phyloP scores from a whole-genome alignment of 2,888 invertebrate species.

The Argynnis bischoffii region DNA sequence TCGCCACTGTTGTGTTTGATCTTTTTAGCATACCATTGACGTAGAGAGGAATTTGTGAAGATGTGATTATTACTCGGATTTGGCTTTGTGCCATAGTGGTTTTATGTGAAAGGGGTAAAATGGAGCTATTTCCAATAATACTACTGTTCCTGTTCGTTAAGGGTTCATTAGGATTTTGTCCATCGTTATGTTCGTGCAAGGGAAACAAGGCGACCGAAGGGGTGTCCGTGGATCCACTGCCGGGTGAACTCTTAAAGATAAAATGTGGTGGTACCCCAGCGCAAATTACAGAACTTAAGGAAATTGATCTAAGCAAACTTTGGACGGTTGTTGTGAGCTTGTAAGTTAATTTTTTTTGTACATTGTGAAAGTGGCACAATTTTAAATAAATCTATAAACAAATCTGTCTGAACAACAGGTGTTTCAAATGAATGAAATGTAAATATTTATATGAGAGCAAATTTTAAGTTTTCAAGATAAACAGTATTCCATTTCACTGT shows the following conservation, averaged over 20 bases:
- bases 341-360: conserved; percentile 78
- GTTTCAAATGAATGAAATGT: conserved; percentile 10
- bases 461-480: conserved; percentile 5
- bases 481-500: neutral
- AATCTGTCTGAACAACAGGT: conserved; percentile 26
- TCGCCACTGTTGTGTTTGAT: conserved; percentile 36
- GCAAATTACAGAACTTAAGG: conserved; percentile 83
- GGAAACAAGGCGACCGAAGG: conserved; percentile 81
- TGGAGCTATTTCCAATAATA: conserved; percentile 62
- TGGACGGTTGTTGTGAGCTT: conserved; percentile 84
- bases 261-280: conserved; percentile 84
- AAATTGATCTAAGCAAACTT: conserved; percentile 84
- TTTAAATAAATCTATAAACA: conserved; percentile 24
- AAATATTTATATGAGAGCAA: conserved; percentile 11
- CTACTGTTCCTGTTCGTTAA: conserved; percentile 55
- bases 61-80: conserved; percentile 74
- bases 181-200: conserved; percentile 80
- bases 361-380: neutral
- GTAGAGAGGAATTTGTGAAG: conserved; percentile 67
- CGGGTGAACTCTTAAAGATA: conserved; percentile 83
- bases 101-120: conserved; percentile 64
- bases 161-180: conserved; percentile 61
- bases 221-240: conserved; percentile 73
- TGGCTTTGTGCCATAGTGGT: conserved; percentile 77
- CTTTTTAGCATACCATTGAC: conserved; percentile 51